Evolutionary conservation across 2,797 vertebrate genomes (phyloP).

Genomic region (Sebastes minor): DNA sequence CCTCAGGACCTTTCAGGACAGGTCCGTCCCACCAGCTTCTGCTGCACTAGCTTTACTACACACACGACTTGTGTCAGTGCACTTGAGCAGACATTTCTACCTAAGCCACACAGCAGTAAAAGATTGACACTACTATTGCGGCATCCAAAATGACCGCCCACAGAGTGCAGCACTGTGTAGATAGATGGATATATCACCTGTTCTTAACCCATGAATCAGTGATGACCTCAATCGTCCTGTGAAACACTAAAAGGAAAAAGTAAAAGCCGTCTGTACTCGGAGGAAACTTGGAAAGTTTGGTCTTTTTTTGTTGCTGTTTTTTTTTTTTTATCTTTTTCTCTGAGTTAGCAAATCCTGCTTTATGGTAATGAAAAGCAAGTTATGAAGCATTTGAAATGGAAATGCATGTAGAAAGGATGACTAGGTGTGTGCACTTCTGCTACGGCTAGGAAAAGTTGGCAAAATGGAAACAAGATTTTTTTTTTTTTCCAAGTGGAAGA

Average conservation of each 20-base stretch:
- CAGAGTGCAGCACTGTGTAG: neutral
- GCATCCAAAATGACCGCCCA: neutral
- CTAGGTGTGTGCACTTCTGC: neutral
- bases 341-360: slow-evolving; percentile 15
- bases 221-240: neutral
- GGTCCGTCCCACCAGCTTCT: neutral
- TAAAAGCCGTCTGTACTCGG: neutral
- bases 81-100: neutral
- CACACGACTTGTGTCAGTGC: neutral
- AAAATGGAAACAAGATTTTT: neutral
- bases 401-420: slow-evolving; percentile 13
- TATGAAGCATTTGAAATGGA: slow-evolving; percentile 43
- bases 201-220: neutral
- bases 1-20: slow-evolving; percentile 15
- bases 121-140: slow-evolving; percentile 1
- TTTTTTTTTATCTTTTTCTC: slow-evolving; percentile 4
- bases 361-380: slow-evolving; percentile 14
- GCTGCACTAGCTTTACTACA: slow-evolving; percentile 1
- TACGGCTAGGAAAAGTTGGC: neutral
- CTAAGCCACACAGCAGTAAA: neutral
- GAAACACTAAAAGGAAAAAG: neutral
- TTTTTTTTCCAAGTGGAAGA: no score
- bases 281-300: neutral
- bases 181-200: neutral
- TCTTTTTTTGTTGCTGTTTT: neutral